Evolutionary conservation across 2,113 vertebrate genomes (phyloP), one percentile per base, ranked within the genome.

Genomic region (Felis chaus): DNA sequence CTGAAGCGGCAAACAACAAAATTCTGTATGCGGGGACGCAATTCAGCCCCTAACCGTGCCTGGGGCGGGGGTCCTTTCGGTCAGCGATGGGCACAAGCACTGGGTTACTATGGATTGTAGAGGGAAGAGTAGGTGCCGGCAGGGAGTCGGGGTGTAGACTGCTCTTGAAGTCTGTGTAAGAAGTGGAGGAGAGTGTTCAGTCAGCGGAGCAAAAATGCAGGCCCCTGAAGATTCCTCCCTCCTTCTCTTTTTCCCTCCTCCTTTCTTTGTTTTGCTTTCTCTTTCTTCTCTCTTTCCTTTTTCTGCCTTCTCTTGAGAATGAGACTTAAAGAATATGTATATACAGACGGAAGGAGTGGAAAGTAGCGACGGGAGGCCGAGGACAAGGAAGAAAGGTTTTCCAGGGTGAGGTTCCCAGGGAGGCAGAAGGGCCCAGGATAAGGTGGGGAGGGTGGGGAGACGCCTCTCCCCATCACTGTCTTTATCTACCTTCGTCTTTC

Each of bases 131-230:
- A 31, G 15, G 9, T 36, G 25, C 65, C 13, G 31, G 16, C 29
- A 83, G 81, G 68, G 41, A 36, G 6, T 15, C 10, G 1, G 63
- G 23, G 23, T 21, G 3, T 7, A 73, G 74, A 41, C 14, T 41
- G 57, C 66, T 73, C 41, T 69, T 48, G 55, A 83, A 68, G 12
- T 13, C 0, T 33, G 68, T 39, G 27, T 68, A 13, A 45, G 66
- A 57, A 57, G 69, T 53, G 10, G 36, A 83, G 27, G 53, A 36
- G 25, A 33, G 31, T 41, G n/a, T 61, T 12, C 14, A 36, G 1
- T 7, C 7, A 79, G 25, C 23, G 0, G 0, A n/a, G 39, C 7
- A 33, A 85, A 71, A 15, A 21, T 18, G 4, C 2, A 23, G 4
- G 7, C 29, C 7, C 36, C 29, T 41, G 23, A 65, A 53, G 66